A percentile compares a stretch with the other conserved stretches of the same genome.
Conservation (phyloP, 2,113 vertebrate genomes). For the Epinephelus cyanopodus region DNA sequence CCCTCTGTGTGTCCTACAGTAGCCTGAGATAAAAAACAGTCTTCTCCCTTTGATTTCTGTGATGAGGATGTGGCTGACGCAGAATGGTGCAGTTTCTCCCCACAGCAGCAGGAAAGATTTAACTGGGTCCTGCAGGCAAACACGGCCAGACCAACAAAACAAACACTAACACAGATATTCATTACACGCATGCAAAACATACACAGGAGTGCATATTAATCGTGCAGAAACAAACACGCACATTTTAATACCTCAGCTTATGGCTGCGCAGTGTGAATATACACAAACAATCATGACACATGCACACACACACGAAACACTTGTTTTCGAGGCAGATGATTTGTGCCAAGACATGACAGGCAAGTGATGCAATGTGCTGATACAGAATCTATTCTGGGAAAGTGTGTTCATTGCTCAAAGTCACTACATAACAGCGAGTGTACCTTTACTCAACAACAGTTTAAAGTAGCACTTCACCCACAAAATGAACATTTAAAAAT, state of each 20-base stretch:
- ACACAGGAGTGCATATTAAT: not conserved
- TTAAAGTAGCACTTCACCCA: not conserved
- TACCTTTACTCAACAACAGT: constrained; percentile 27
- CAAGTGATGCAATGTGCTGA: constrained; percentile 64
- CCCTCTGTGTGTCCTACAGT: constrained; percentile 22
- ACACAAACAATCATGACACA: not conserved
- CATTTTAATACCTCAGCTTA: constrained; percentile 13
- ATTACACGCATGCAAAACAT: constrained; percentile 12
- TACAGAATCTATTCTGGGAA: constrained; percentile 57
- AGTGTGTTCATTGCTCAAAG: constrained; percentile 48
- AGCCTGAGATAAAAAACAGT: constrained; percentile 37
- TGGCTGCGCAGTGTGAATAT: not conserved
- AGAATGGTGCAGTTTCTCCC: constrained; percentile 41
- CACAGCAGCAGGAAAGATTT: constrained; percentile 39
- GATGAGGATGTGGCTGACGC: constrained; percentile 33
- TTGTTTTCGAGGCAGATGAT: constrained; percentile 37
- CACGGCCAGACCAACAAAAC: constrained; percentile 41
- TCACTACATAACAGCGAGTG: constrained; percentile 18
- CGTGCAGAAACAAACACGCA: not conserved
- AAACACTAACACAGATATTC: constrained; percentile 28
- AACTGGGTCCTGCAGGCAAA: constrained; percentile 37
- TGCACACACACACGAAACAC: not conserved
- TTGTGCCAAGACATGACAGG: constrained; percentile 51
- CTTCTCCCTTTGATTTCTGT: constrained; percentile 51
- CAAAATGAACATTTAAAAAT: too few species aligned